These are phyloP conservation scores for Stenichneumon culpator DNA, from an alignment of 2,888 invertebrate species.

Conservation along the genomic window DNA sequence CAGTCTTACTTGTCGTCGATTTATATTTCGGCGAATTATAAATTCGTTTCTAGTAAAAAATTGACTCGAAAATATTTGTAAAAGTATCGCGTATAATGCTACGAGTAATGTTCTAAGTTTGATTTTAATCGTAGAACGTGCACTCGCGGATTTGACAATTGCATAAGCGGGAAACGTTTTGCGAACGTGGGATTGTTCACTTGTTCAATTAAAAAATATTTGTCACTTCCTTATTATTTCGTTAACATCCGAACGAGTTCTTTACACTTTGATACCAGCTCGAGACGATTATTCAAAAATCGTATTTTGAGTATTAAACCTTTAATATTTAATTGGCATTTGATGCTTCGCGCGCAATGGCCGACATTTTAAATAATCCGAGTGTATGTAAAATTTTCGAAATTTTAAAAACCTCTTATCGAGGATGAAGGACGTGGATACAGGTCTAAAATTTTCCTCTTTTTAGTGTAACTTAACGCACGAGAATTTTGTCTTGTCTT, in stretches of 20 bases:
- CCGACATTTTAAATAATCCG: neutral
- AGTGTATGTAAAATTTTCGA: slow-evolving; percentile 20
- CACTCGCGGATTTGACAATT: neutral
- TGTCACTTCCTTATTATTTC: neutral
- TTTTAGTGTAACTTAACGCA: neutral
- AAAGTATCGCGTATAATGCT: slow-evolving; percentile 35
- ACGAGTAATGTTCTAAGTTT: slow-evolving; percentile 39
- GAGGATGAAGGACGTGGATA: neutral
- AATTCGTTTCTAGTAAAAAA: slow-evolving; percentile 54
- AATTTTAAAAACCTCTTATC: slow-evolving; percentile 23
- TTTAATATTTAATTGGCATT: slow-evolving; percentile 5
- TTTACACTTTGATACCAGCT: neutral
- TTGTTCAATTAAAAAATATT: neutral
- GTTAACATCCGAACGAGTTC: neutral
- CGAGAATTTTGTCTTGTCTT: slow-evolving; percentile 11
- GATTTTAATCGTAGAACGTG: slow-evolving; percentile 35
- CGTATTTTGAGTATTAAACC: slow-evolving; percentile 15
- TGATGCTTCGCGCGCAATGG: neutral
- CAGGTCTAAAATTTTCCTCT: neutral
- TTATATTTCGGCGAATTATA: slow-evolving; percentile 33
- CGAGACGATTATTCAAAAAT: neutral
- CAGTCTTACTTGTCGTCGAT: neutral
- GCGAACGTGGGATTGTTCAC: neutral
- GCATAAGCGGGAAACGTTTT: neutral
- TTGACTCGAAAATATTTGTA: slow-evolving; percentile 57